Evolutionary conservation across 92 coral and sea anemone species (phyloP).

Genomic region (Palythoa grandis): DNA sequence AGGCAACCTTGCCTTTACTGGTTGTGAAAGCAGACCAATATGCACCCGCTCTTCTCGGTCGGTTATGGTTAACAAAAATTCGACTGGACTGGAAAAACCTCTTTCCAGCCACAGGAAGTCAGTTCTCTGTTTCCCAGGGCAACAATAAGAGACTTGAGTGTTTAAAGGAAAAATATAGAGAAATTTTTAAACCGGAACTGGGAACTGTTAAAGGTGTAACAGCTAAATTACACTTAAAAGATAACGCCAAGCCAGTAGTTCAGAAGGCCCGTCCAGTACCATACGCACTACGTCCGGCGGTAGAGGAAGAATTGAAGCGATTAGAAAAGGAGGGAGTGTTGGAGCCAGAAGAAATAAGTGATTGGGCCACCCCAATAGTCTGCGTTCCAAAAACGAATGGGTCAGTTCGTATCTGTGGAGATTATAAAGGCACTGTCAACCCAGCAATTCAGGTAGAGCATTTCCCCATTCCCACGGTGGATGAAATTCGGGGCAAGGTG

Average conservation of each 20-base stretch:
- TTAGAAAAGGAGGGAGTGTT: background rate
- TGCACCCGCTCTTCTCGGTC: slow-evolving; percentile 48
- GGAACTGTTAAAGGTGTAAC: slow-evolving; percentile 34
- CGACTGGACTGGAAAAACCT: slow-evolving; percentile 35
- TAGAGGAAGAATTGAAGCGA: background rate
- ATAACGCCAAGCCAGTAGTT: background rate
- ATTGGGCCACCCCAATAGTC: too few relatives aligned
- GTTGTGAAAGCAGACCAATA: slow-evolving; percentile 45
- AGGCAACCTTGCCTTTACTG: slow-evolving; percentile 34
- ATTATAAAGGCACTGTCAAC: too few relatives aligned
- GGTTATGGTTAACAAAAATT: slow-evolving; percentile 28
- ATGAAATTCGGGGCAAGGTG: too few relatives aligned
- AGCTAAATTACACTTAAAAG: slow-evolving; percentile 30
- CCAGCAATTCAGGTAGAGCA: too few relatives aligned
- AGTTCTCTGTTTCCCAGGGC: background rate
- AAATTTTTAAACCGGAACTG: background rate
- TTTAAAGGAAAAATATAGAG: background rate
- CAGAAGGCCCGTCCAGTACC: background rate
- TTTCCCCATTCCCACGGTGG: too few relatives aligned
- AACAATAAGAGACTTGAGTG: slow-evolving; percentile 22
- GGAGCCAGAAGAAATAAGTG: background rate
- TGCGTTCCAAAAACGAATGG: too few relatives aligned
- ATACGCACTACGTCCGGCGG: background rate
- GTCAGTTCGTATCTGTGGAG: too few relatives aligned
- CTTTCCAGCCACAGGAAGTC: background rate